Percentiles rank a stretch among this genome's conserved stretches.
These are phyloP conservation scores for Aplidium turbinatum DNA, from an alignment of 23 tunicate genomes.

Conservation along the genomic window DNA sequence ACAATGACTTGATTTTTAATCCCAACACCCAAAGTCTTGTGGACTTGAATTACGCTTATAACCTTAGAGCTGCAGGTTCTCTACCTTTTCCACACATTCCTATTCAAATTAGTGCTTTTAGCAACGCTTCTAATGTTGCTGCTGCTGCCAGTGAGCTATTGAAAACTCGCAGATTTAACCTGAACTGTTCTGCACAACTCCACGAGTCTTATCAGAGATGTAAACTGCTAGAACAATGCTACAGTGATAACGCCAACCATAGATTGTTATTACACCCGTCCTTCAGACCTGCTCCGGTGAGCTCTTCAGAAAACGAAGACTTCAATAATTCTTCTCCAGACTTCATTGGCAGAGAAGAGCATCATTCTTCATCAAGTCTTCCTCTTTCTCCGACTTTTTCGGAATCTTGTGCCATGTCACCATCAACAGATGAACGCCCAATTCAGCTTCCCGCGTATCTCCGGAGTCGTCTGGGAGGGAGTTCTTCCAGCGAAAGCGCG, in stretches of 20 bases:
- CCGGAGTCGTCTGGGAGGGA: constrained; percentile 43
- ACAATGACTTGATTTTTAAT: not conserved
- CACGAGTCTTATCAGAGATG: too few relatives aligned
- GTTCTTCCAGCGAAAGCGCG: not conserved
- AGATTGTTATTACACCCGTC: too few relatives aligned
- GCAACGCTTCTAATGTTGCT: too few relatives aligned
- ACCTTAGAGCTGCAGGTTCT: constrained; percentile 25
- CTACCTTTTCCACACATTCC: constrained; percentile 24
- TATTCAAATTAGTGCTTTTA: constrained; percentile 1
- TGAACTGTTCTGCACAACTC: too few relatives aligned
- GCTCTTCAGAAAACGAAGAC: too few relatives aligned
- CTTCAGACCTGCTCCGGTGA: too few relatives aligned
- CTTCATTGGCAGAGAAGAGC: not conserved
- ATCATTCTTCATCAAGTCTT: not conserved
- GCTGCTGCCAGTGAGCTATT: too few relatives aligned
- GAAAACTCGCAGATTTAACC: too few relatives aligned
- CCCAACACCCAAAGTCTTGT: constrained; percentile 20
- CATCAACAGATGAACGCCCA: constrained; percentile 13
- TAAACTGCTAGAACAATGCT: too few relatives aligned
- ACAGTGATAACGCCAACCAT: too few relatives aligned
- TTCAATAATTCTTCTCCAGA: not conserved
- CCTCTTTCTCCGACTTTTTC: constrained; percentile 35
- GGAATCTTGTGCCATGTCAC: constrained; percentile 26
- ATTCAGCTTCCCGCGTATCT: constrained; percentile 62
- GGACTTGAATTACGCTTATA: constrained; percentile 43